Evolutionary conservation across 2,113 vertebrate species (phyloP).

Genomic region (Porphyrio hochstetteri): DNA sequence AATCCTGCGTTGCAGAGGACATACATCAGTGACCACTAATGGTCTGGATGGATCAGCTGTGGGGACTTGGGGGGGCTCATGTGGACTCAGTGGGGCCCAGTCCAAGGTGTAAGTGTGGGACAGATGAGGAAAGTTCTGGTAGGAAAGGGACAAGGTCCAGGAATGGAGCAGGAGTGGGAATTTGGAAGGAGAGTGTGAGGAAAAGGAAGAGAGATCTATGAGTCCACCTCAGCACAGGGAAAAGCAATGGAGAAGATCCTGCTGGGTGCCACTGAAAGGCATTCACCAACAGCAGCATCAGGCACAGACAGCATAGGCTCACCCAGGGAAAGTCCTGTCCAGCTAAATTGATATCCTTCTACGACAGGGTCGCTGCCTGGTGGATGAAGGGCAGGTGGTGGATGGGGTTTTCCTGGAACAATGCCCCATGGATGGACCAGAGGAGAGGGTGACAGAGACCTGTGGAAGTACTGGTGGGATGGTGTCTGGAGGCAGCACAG

Average conservation of each 20-base stretch:
- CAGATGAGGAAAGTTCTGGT: neutral
- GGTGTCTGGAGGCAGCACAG: neutral
- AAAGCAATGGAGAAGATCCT: too few species aligned
- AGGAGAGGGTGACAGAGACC: neutral
- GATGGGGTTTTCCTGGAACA: neutral
- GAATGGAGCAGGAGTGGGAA: neutral
- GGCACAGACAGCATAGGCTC: neutral
- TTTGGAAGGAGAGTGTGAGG: neutral
- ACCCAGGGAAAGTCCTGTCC: too few species aligned
- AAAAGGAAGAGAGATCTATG: too few species aligned
- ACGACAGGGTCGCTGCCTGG: fast-evolving
- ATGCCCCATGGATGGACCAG: neutral
- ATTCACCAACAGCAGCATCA: neutral
- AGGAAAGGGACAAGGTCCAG: neutral
- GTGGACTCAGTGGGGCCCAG: fast-evolving
- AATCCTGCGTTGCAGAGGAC: neutral
- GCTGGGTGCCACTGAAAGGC: neutral
- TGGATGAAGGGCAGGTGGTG: neutral
- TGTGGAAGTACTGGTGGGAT: neutral
- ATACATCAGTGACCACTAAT: fast-evolving
- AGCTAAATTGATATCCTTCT: neutral
- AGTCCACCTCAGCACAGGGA: too few species aligned
- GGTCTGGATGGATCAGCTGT: fast-evolving
- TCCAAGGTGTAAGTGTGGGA: fast-evolving
- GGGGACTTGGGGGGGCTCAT: fast-evolving